Percentiles rank a stretch among this genome's conserved stretches.
phyloP scores from a whole-genome alignment of 2,888 invertebrate species.

The Limulus polyphemus region DNA sequence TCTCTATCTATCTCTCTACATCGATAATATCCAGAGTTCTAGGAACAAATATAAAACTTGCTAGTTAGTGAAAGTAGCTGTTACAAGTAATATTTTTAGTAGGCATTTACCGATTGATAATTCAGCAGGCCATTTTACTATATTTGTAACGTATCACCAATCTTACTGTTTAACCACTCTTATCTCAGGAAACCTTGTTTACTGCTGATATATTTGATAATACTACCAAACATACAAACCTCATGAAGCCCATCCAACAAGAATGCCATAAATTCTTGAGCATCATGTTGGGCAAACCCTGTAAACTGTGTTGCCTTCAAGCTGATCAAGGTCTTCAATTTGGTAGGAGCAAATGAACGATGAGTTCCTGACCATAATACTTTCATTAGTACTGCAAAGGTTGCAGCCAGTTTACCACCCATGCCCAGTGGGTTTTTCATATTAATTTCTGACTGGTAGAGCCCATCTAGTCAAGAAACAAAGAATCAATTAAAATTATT shows the following conservation, averaged over 20 bases:
- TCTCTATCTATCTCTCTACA: too few species aligned
- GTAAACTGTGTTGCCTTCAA: conserved; percentile 42
- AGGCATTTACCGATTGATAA: too few species aligned
- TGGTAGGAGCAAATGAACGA: conserved; percentile 38
- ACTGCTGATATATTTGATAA: background rate
- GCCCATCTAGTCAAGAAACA: conserved; percentile 4
- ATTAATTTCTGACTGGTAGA: conserved; percentile 40
- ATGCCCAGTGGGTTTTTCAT: conserved; percentile 40
- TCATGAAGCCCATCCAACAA: conserved; percentile 39
- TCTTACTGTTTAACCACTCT: too few species aligned
- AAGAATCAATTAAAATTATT: too few species aligned
- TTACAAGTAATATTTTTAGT: too few species aligned
- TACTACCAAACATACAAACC: conserved; percentile 17
- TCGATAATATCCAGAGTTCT: too few species aligned
- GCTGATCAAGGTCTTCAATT: conserved; percentile 41
- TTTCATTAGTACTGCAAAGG: conserved; percentile 41
- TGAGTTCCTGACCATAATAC: conserved; percentile 40
- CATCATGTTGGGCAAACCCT: conserved; percentile 45
- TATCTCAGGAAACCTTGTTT: background rate
- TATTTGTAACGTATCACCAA: too few species aligned
- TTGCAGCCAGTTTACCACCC: conserved; percentile 40
- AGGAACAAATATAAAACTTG: too few species aligned
- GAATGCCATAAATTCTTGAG: conserved; percentile 45
- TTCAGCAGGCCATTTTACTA: too few species aligned
- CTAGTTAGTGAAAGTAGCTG: too few species aligned